Conservation (phyloP, 2,888 invertebrate genomes). For the Pedicia rivosa region DNA sequence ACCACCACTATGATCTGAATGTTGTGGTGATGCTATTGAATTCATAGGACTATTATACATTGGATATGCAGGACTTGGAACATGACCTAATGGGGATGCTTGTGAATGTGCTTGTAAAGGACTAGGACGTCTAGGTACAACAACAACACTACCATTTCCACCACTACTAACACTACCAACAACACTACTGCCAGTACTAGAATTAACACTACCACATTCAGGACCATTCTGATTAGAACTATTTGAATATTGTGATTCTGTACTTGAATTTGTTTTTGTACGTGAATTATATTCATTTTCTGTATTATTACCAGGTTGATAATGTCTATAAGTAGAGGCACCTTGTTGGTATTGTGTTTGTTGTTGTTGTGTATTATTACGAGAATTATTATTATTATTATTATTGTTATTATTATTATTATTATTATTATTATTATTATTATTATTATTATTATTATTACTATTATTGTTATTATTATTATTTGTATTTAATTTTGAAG, state of each 20-base stretch:
- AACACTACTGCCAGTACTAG: constrained; percentile 22
- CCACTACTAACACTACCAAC: constrained; percentile 16
- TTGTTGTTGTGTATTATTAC: too few relatives aligned
- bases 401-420: constrained; percentile 32
- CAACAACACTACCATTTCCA: constrained; percentile 18
- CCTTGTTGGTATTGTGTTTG: constrained; percentile 32
- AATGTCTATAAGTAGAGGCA: constrained; percentile 41
- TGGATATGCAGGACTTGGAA: constrained; percentile 65
- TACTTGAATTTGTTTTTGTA: constrained; percentile 43
- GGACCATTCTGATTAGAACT: constrained; percentile 44
- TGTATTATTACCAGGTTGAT: constrained; percentile 41
- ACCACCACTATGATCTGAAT: too few relatives aligned
- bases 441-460: constrained; percentile 21
- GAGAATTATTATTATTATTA: too few relatives aligned
- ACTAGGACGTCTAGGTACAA: constrained; percentile 50
- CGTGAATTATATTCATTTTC: constrained; percentile 43
- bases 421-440: constrained; percentile 28
- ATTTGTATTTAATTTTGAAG: constrained; percentile 34
- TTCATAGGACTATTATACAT: constrained; percentile 74
- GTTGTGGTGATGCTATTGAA: constrained; percentile 54
- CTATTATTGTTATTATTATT: constrained; percentile 20
- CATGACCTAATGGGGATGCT: constrained; percentile 56
- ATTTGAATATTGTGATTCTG: constrained; percentile 44
- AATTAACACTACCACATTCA: constrained; percentile 20
- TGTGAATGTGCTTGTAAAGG: constrained; percentile 52